These are phyloP conservation scores for Phymanthus crucifer DNA, from an alignment of 92 coral and sea anemone species.

Conservation along the genomic window DNA sequence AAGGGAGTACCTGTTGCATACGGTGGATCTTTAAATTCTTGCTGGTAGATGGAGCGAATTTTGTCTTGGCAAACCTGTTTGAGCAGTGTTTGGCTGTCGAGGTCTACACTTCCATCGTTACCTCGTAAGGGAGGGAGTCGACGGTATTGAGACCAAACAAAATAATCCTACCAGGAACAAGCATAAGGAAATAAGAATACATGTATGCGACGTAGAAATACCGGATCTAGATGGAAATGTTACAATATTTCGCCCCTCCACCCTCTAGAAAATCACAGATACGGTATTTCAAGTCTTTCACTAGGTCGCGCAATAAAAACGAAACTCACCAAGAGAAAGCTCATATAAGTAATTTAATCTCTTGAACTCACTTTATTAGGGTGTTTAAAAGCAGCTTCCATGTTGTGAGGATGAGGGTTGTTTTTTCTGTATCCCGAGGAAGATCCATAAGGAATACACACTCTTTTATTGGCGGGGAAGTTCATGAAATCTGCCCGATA, in stretches of 20 bases:
- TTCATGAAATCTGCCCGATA: conserved; percentile 64
- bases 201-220: too few relatives aligned
- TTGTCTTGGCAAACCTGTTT: conserved; percentile 77
- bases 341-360: too few relatives aligned
- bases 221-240: too few relatives aligned
- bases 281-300: too few relatives aligned
- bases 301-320: too few relatives aligned
- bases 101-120: conserved; percentile 8
- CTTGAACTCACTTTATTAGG: conserved; percentile 68
- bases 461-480: conserved; percentile 36
- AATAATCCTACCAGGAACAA: conserved; percentile 37
- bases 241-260: too few relatives aligned
- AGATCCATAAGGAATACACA: conserved; percentile 58
- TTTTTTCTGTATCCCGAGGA: conserved; percentile 72
- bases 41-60: conserved; percentile 72
- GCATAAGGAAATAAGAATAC: too few relatives aligned
- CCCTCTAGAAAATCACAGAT: too few relatives aligned
- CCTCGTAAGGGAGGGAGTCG: conserved; percentile 68
- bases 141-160: conserved; percentile 76
- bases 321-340: too few relatives aligned
- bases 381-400: conserved; percentile 72
- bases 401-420: conserved; percentile 88
- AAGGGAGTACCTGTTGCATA: conserved; percentile 34
- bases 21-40: conserved; percentile 54
- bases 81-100: conserved; percentile 65